Evolutionary conservation across 2,113 vertebrate genomes (phyloP).

Genomic region (Heterotilapia buettikoferi): DNA sequence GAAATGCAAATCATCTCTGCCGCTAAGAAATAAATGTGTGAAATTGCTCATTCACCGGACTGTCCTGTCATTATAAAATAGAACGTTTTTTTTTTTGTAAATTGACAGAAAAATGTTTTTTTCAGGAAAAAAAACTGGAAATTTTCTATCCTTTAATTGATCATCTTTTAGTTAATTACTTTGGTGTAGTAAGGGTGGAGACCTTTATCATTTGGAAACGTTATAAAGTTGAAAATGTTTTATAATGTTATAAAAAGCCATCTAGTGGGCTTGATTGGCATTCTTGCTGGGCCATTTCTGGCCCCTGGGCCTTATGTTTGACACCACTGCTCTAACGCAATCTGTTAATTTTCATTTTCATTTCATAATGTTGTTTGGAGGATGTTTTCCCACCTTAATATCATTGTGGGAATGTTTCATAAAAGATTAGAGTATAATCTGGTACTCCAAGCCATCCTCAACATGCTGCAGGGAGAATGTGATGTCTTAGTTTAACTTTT

Average conservation of each 20-base stretch:
- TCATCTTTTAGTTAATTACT: neutral
- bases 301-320: neutral
- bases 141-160: neutral
- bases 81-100: neutral
- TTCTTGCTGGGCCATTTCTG: neutral
- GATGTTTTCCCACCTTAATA: neutral
- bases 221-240: neutral
- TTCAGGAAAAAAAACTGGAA: rapidly evolving
- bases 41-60: neutral
- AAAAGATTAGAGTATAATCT: neutral
- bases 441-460: rapidly evolving
- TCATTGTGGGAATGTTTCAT: neutral
- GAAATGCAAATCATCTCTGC: neutral
- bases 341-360: neutral
- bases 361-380: neutral
- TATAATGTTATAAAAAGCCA: neutral
- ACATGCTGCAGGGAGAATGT: neutral
- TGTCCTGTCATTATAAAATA: neutral
- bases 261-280: rapidly evolving
- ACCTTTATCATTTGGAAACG: neutral
- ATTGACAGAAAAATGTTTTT: neutral
- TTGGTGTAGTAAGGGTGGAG: neutral
- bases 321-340: neutral
- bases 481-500: neutral
- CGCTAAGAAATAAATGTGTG: neutral